Evolutionary conservation across 2,113 vertebrate species (phyloP).

Genomic region (Leiothrix lutea): DNA sequence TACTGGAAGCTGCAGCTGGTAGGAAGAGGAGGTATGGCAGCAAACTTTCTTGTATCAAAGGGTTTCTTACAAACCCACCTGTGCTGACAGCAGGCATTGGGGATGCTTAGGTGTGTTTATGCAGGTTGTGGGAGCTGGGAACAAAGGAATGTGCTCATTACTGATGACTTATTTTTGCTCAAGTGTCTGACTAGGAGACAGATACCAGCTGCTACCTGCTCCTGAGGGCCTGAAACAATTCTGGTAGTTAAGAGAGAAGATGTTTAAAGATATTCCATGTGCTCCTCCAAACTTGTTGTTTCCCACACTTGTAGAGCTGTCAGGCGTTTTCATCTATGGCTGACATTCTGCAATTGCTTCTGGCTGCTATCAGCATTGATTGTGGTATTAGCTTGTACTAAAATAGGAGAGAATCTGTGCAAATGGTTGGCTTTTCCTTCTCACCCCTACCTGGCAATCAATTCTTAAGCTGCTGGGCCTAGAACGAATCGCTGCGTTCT

Average conservation of each 20-base stretch:
- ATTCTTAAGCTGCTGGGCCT: not conserved
- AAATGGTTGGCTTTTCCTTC: not conserved
- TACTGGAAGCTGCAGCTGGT: not conserved
- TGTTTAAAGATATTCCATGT: not conserved
- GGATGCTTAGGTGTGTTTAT: not conserved
- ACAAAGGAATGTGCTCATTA: not conserved
- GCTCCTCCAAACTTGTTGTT: not conserved
- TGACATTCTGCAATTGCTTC: not conserved
- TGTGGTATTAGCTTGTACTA: not conserved
- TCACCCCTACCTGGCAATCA: not conserved
- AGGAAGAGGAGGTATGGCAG: not conserved
- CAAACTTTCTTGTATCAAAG: not conserved
- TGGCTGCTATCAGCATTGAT: not conserved
- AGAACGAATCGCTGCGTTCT: not conserved
- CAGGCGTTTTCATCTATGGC: not conserved
- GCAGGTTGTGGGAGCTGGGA: not conserved
- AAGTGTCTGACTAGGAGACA: not conserved
- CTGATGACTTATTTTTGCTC: not conserved
- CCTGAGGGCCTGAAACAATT: not conserved
- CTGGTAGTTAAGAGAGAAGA: not conserved
- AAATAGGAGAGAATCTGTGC: not conserved
- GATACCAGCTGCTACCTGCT: not conserved
- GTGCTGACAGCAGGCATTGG: not conserved
- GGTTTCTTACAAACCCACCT: not conserved
- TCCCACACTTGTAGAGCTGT: not conserved